Conservation (phyloP, 2,113 vertebrate species). For the Myotis lucifugus region DNA sequence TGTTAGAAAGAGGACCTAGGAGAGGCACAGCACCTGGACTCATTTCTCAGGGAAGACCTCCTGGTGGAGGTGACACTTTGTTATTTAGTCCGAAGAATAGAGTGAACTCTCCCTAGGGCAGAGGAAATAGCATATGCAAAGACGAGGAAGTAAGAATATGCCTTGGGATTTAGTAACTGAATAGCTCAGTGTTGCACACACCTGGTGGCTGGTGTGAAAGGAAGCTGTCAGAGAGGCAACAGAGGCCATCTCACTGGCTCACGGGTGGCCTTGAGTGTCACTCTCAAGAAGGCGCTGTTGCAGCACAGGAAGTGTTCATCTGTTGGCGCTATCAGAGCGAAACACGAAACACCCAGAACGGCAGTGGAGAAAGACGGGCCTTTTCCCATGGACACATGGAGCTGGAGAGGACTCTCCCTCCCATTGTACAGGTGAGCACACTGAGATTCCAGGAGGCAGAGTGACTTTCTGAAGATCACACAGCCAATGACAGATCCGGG, state of each 20-base stretch:
- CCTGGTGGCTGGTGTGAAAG: neutral
- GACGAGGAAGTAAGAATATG: neutral
- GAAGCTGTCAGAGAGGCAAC: neutral
- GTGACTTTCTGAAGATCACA: slow-evolving; percentile 7
- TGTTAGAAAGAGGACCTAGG: no score
- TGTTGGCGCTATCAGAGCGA: neutral
- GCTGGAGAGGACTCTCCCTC: neutral
- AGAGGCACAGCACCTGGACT: neutral
- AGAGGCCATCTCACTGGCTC: neutral
- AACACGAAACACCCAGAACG: neutral
- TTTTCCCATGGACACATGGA: neutral
- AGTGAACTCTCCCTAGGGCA: neutral
- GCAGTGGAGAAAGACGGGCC: neutral
- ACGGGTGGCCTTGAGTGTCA: neutral
- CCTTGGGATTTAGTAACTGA: neutral
- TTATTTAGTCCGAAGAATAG: neutral
- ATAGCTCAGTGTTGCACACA: neutral
- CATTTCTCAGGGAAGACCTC: neutral
- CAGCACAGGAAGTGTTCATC: neutral
- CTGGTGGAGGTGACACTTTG: neutral
- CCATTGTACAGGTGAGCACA: neutral
- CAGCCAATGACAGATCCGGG: neutral
- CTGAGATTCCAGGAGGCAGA: neutral
- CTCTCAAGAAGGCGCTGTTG: neutral
- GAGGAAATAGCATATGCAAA: neutral